These are phyloP conservation scores for Schizothorax lantsangensis DNA, from an alignment of 2,797 vertebrate genomes.

Conservation along the genomic window DNA sequence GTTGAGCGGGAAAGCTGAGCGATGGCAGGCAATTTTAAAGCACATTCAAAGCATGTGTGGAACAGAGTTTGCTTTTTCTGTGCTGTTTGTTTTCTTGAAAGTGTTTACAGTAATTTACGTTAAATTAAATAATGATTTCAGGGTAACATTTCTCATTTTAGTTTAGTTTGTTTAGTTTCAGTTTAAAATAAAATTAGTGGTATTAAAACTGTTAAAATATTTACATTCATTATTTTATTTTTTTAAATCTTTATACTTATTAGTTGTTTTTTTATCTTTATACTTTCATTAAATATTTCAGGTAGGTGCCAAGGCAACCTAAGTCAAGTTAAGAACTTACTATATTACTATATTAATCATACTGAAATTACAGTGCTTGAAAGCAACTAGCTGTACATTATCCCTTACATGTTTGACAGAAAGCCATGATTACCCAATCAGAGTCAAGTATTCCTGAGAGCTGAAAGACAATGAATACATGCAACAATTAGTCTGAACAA, in stretches of 20 bases:
- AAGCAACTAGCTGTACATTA: neutral
- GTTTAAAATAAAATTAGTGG: neutral
- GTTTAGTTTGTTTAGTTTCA: neutral
- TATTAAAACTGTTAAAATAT: too few species aligned
- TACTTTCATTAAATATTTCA: too few species aligned
- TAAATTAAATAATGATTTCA: neutral
- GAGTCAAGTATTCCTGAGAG: neutral
- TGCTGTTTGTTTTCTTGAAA: neutral
- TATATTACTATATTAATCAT: neutral
- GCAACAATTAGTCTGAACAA: neutral
- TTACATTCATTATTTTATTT: too few species aligned
- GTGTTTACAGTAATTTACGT: neutral
- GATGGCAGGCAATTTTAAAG: neutral
- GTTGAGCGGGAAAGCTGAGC: neutral
- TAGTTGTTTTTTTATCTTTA: too few species aligned
- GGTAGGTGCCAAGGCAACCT: too few species aligned
- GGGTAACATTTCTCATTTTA: neutral
- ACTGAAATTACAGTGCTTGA: neutral
- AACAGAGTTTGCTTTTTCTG: neutral
- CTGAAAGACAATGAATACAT: neutral
- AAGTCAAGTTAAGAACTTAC: neutral
- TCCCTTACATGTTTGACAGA: neutral
- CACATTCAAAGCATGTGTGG: neutral
- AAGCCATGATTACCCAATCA: neutral
- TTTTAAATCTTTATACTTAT: too few species aligned